Evolutionary conservation across 2,797 vertebrate genomes (phyloP).

Genomic region (Cheirogaleus major): DNA sequence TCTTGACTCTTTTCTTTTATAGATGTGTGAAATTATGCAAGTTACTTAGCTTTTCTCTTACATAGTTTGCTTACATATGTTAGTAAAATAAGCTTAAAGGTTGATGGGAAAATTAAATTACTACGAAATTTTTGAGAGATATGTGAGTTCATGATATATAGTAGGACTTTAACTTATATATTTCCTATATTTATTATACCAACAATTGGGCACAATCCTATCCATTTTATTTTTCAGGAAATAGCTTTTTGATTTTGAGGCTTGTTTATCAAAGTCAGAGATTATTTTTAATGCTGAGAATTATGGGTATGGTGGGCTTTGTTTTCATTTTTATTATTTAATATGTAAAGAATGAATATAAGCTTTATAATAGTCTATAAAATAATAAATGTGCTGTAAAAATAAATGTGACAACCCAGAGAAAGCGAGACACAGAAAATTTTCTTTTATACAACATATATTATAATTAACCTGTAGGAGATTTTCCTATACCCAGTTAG

Average conservation of each 20-base stretch:
- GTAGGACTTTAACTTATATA: background rate
- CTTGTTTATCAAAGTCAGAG: background rate
- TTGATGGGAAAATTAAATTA: background rate
- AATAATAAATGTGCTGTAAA: conserved; percentile 50
- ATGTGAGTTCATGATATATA: background rate
- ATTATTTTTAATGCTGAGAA: conserved; percentile 1
- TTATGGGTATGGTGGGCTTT: background rate
- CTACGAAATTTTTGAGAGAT: background rate
- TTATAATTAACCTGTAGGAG: conserved; percentile 22
- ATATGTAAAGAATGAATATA: conserved; percentile 45
- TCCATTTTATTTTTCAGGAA: background rate
- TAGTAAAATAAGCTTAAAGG: background rate
- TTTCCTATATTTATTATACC: background rate
- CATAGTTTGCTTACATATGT: background rate
- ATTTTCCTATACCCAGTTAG: conserved; percentile 2
- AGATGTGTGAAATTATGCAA: background rate
- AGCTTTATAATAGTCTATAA: conserved; percentile 1
- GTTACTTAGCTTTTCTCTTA: background rate
- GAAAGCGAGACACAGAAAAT: conserved; percentile 34
- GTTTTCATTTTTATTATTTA: conserved; percentile 41
- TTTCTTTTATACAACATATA: background rate
- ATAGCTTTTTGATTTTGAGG: background rate
- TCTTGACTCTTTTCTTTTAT: background rate
- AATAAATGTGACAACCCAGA: background rate
- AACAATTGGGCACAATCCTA: background rate